phyloP scores from a whole-genome alignment of 2,113 vertebrate species.

The Crocuta crocuta region DNA sequence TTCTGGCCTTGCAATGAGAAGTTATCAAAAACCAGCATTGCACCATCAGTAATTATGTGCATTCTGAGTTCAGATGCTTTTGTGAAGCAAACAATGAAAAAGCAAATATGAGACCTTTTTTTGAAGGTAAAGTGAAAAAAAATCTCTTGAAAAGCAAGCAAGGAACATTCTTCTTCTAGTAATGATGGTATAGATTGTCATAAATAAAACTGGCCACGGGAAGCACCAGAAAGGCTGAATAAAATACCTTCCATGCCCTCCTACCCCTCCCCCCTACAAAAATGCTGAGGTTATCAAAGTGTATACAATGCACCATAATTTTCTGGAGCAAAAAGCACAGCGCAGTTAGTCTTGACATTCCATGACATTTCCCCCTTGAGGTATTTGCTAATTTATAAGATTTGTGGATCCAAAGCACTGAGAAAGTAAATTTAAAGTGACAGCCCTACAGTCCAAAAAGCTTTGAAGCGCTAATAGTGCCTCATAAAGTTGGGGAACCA shows the following conservation, averaged over 20 bases:
- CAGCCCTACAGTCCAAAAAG: background rate
- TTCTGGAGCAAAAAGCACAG: background rate
- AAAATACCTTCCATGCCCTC: background rate
- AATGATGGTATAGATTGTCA: background rate
- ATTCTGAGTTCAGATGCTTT: background rate
- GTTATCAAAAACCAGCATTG: background rate
- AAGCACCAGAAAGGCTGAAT: background rate
- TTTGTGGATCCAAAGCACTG: background rate
- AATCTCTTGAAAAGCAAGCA: slow-evolving; percentile 16
- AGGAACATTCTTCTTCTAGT: background rate
- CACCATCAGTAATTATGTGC: background rate
- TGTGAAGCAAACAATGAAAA: background rate
- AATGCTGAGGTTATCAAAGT: background rate
- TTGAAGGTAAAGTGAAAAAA: slow-evolving; percentile 50
- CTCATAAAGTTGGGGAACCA: background rate
- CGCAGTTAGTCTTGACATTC: background rate
- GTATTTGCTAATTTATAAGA: slow-evolving; percentile 29
- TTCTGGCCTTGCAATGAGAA: background rate
- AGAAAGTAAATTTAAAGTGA: slow-evolving; percentile 27
- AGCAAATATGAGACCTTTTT: background rate
- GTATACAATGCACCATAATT: background rate
- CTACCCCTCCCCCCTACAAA: background rate
- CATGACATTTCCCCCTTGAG: background rate
- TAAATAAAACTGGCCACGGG: background rate
- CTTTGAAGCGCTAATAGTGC: background rate